A percentile compares a stretch with the other conserved stretches of the same genome.
phyloP scores from a whole-genome alignment of 2,888 invertebrate species.

The Cantharis rustica region DNA sequence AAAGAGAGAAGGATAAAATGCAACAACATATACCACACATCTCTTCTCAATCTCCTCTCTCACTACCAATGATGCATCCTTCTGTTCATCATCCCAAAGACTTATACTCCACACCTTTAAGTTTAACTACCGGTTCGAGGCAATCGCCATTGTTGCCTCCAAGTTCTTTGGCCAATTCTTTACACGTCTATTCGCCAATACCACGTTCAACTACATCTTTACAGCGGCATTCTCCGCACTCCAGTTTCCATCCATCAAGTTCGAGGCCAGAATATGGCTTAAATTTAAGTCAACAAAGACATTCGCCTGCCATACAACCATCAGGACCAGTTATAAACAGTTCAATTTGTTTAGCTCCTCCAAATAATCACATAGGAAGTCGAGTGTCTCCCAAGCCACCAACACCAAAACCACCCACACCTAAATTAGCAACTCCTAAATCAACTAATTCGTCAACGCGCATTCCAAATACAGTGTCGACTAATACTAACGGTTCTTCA shows the following conservation, averaged over 20 bases:
- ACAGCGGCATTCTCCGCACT: slow-evolving; percentile 60
- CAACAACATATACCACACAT: slow-evolving; percentile 54
- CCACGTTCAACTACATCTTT: slow-evolving; percentile 61
- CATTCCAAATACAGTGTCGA: not conserved
- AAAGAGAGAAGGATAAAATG: slow-evolving; percentile 58
- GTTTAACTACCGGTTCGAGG: slow-evolving; percentile 46
- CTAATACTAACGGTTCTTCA: slow-evolving; percentile 10
- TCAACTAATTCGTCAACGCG: slow-evolving; percentile 5
- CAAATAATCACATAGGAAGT: slow-evolving; percentile 39
- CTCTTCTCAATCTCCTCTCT: slow-evolving; percentile 43
- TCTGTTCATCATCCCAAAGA: slow-evolving; percentile 50
- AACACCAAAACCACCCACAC: slow-evolving; percentile 42
- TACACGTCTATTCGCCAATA: slow-evolving; percentile 43
- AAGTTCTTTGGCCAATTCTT: slow-evolving; percentile 36
- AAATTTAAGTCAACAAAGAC: slow-evolving; percentile 50
- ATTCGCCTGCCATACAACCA: slow-evolving; percentile 54
- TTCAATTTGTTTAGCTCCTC: slow-evolving; percentile 37
- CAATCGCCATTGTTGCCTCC: slow-evolving; percentile 51
- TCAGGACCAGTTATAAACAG: slow-evolving; percentile 52
- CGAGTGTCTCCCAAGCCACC: slow-evolving; percentile 47
- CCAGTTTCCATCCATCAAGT: slow-evolving; percentile 41
- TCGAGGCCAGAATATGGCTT: slow-evolving; percentile 46
- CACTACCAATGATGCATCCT: slow-evolving; percentile 51
- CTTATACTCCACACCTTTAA: slow-evolving; percentile 43
- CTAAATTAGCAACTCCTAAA: slow-evolving; percentile 47